A percentile compares a stretch with the other conserved stretches of the same genome.
These are phyloP conservation scores for Caradrina kadenii DNA, from an alignment of 2,888 invertebrate genomes.

Conservation along the genomic window DNA sequence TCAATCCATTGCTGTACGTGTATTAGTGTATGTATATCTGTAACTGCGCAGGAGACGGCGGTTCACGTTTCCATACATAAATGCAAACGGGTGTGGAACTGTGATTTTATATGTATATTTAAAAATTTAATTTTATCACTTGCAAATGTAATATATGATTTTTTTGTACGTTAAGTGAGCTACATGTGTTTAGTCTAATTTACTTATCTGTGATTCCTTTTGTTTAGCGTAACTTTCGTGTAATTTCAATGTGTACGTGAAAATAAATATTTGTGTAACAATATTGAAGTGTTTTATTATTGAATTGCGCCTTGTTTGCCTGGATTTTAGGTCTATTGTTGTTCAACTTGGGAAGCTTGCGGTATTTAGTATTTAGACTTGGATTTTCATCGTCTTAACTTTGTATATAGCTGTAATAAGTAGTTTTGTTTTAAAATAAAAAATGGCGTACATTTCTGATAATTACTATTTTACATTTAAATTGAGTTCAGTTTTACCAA, in stretches of 20 bases:
- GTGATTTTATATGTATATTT: conserved; percentile 65
- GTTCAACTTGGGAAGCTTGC: neutral
- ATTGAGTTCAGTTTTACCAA: no score
- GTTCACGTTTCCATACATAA: conserved; percentile 35
- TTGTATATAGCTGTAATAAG: no score
- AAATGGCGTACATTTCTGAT: no score
- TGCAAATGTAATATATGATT: conserved; percentile 62
- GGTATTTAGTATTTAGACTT: neutral
- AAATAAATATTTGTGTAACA: conserved; percentile 88
- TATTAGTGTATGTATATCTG: conserved; percentile 36
- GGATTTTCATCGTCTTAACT: no score
- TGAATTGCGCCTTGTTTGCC: neutral
- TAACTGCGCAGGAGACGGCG: conserved; percentile 23
- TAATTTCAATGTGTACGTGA: conserved; percentile 83
- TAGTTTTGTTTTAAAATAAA: no score
- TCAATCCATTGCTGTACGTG: conserved; percentile 30
- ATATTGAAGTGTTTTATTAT: conserved; percentile 64
- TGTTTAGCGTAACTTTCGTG: conserved; percentile 81
- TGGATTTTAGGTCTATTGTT: neutral
- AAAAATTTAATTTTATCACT: conserved; percentile 58
- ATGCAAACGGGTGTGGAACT: conserved; percentile 61
- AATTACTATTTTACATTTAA: no score
- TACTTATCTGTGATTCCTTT: conserved; percentile 88
- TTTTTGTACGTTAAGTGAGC: conserved; percentile 56
- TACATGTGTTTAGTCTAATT: conserved; percentile 70